Base-by-base conservation (phyloP, 2,888 invertebrate species). In the Xiphydria camelus region DNA sequence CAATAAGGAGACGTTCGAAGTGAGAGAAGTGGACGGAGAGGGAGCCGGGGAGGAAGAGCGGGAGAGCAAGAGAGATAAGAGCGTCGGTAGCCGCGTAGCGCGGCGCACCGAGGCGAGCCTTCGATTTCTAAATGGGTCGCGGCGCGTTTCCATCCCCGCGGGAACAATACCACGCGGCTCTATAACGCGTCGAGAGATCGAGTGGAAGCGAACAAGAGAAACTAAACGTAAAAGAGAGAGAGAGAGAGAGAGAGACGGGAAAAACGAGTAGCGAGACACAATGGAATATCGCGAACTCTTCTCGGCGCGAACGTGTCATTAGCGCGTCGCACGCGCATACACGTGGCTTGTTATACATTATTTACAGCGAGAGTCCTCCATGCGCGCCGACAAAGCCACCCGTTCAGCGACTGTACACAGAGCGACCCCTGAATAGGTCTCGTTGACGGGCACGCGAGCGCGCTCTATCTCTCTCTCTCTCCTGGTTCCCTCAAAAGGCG, bases 301-400 rank as follows among this genome's bases (percentile, higher is more conserved):
- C n/a, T n/a, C n/a, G n/a, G n/a, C n/a, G n/a, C n/a, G n/a, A 62
- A 49, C 54, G 47, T 58, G 61, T 57, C 62, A 60, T 62, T 60
- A 62, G 54, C 51, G 53, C 53, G 25, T 29, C 32, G 39, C 31
- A 36, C 51, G 52, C 57, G 34, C 25, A 23, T 29, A 62, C 63
- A 59, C 63, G 61, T 55, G 61, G 49, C 58, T 56, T n/a, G n/a
- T n/a, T n/a, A n/a, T n/a, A n/a, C 57, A 62, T 62, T 62, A 62
- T 62, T 41, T 40, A 41, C 41, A n/a, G n/a, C n/a, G 41, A 23
- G 35, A 35, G 40, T 31, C 37, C 45, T 41, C 41, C 55, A 47
- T 49, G n/a, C n/a, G n/a, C 53, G 34, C 31, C 52, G 43, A 62
- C 62, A 62, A 62, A 54, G 59, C 43, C 44, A 48, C 45, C 54